A percentile compares a stretch with the other conserved stretches of the same genome.
Evolutionary conservation across 2,888 invertebrate species (phyloP).

Genomic region (Amphimallon solstitiale): DNA sequence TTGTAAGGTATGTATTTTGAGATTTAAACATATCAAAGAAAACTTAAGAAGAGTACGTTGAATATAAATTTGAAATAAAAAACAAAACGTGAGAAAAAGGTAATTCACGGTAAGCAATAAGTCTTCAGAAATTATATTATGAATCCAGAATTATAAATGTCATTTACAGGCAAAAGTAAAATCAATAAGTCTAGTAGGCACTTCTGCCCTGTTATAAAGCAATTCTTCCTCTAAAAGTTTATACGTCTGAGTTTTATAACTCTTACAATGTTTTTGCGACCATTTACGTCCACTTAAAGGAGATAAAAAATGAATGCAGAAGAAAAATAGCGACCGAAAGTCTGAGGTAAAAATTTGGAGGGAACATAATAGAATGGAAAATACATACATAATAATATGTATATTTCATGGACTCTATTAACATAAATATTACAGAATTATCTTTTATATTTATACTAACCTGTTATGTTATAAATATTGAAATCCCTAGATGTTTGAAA

Average conservation of each 20-base stretch:
- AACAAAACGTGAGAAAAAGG: too few relatives aligned
- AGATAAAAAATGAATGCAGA: conserved; percentile 10
- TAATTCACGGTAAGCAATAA: background rate
- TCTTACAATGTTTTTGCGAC: conserved; percentile 18
- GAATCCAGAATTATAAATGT: conserved; percentile 19
- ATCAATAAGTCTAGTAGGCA: conserved; percentile 16
- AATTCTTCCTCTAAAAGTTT: conserved; percentile 12
- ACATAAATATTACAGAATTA: conserved; percentile 15
- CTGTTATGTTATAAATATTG: too few relatives aligned
- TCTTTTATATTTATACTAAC: background rate
- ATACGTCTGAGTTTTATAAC: conserved; percentile 19
- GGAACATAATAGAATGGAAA: conserved; percentile 4
- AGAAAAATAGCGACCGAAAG: conserved; percentile 12
- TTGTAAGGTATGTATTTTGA: too few relatives aligned
- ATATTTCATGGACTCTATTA: conserved; percentile 7
- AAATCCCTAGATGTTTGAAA: too few relatives aligned
- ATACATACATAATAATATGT: background rate
- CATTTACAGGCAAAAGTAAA: conserved; percentile 11
- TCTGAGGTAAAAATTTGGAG: background rate
- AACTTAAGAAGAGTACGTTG: too few relatives aligned
- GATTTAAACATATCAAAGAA: too few relatives aligned
- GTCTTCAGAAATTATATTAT: conserved; percentile 8
- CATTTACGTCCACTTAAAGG: conserved; percentile 28
- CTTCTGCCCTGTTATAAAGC: conserved; percentile 14
- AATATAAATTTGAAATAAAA: too few relatives aligned